These are phyloP conservation scores for Diachrysia chrysitis DNA, from an alignment of 2,888 invertebrate genomes.

Conservation along the genomic window DNA sequence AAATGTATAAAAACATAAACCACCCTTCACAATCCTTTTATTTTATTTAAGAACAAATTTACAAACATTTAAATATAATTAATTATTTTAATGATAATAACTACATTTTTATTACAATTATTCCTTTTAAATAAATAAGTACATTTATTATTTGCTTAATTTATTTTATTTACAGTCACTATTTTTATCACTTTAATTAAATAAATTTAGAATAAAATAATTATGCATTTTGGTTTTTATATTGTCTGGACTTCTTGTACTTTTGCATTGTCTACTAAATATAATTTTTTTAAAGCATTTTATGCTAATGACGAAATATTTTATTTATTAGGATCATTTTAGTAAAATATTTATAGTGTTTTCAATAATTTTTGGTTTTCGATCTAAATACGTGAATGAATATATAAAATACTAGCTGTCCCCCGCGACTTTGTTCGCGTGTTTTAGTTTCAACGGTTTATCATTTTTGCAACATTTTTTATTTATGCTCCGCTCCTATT, in stretches of 20 bases:
- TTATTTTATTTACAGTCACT: slow-evolving; percentile 33
- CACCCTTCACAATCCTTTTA: slow-evolving; percentile 19
- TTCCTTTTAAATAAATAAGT: slow-evolving; percentile 9
- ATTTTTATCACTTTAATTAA: slow-evolving; percentile 17
- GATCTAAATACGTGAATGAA: too few relatives aligned
- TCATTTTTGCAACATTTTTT: too few relatives aligned
- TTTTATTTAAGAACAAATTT: slow-evolving; percentile 11
- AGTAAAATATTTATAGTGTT: background rate
- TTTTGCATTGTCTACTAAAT: slow-evolving; percentile 15
- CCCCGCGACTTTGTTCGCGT: too few relatives aligned
- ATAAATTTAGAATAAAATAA: slow-evolving; percentile 14
- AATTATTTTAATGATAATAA: slow-evolving; percentile 13
- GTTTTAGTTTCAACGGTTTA: too few relatives aligned
- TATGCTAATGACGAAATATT: background rate
- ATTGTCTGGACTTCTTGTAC: slow-evolving; percentile 51
- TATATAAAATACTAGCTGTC: too few relatives aligned
- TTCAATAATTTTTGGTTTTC: too few relatives aligned
- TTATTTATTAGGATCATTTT: slow-evolving; percentile 6
- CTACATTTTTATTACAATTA: background rate
- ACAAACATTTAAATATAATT: slow-evolving; percentile 28
- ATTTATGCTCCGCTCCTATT: too few relatives aligned
- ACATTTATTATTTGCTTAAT: slow-evolving; percentile 27
- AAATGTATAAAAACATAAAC: slow-evolving; percentile 10
- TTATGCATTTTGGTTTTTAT: slow-evolving; percentile 20
- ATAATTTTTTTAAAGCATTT: slow-evolving; percentile 9